These are phyloP conservation scores for Exocentrus adspersus DNA, from an alignment of 2,888 invertebrate genomes.

Conservation along the genomic window DNA sequence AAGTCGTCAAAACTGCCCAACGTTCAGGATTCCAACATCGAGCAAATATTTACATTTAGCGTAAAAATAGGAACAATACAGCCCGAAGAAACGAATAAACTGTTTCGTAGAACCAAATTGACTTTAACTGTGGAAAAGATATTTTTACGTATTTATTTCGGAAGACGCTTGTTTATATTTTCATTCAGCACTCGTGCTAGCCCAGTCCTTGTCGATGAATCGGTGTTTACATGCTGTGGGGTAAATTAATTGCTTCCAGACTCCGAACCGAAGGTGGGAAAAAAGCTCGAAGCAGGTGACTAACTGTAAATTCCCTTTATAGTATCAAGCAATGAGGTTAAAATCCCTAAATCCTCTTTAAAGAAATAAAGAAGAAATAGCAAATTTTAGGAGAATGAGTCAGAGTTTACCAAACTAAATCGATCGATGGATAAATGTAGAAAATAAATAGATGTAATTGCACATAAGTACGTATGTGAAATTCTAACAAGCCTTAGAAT, in stretches of 20 bases:
- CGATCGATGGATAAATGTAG: too few relatives aligned
- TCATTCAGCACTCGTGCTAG: not conserved
- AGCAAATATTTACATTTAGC: conserved; percentile 4
- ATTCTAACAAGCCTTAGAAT: too few relatives aligned
- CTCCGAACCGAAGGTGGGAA: not conserved
- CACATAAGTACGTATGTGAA: too few relatives aligned
- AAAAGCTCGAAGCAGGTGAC: too few relatives aligned
- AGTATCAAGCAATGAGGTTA: too few relatives aligned
- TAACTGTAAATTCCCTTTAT: too few relatives aligned
- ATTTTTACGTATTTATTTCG: not conserved
- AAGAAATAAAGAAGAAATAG: too few relatives aligned
- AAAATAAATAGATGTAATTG: too few relatives aligned
- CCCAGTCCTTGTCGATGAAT: not conserved
- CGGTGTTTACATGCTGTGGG: not conserved
- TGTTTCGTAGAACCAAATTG: not conserved
- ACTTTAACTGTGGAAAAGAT: not conserved
- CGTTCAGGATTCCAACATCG: conserved; percentile 6
- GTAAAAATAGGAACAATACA: conserved; percentile 16
- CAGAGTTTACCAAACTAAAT: too few relatives aligned
- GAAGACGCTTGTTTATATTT: not conserved
- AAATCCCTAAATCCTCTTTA: too few relatives aligned
- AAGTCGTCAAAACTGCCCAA: conserved; percentile 6
- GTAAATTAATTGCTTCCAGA: not conserved
- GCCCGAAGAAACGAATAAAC: not conserved
- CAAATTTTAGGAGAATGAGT: too few relatives aligned